Conservation (phyloP, 2,113 vertebrate species). For the Antigone vipio region DNA sequence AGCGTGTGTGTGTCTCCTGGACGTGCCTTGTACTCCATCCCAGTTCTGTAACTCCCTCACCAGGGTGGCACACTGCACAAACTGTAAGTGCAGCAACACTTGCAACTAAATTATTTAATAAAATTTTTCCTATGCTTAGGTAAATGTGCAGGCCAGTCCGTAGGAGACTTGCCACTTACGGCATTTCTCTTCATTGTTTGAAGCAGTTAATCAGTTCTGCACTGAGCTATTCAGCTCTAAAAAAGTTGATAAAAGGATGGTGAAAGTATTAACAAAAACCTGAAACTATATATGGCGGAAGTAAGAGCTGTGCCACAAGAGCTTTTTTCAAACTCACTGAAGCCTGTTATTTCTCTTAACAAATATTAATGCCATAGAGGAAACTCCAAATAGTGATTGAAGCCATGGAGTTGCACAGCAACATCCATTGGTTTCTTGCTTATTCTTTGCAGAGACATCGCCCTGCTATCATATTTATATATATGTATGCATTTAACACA, state of each 20-base stretch:
- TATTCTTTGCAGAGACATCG: neutral
- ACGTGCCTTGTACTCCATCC: neutral
- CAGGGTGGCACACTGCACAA: neutral
- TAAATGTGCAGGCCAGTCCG: neutral
- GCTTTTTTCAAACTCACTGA: neutral
- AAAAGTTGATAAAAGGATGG: neutral
- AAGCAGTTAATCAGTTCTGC: neutral
- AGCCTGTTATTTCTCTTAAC: neutral
- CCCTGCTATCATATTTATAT: neutral
- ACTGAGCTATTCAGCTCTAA: neutral
- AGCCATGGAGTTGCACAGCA: neutral
- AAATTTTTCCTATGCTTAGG: neutral
- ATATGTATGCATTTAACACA: neutral
- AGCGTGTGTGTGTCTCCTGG: neutral
- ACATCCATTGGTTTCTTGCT: neutral
- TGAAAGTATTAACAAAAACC: neutral
- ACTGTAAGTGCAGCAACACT: neutral
- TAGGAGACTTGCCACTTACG: neutral
- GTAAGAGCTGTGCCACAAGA: neutral
- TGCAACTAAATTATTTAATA: neutral
- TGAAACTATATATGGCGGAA: neutral
- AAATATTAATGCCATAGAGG: neutral
- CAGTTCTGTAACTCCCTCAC: neutral
- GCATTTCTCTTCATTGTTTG: neutral
- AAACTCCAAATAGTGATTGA: neutral